phyloP scores from a whole-genome alignment of 2,888 invertebrate species.

The Schrankia costaestrigalis region DNA sequence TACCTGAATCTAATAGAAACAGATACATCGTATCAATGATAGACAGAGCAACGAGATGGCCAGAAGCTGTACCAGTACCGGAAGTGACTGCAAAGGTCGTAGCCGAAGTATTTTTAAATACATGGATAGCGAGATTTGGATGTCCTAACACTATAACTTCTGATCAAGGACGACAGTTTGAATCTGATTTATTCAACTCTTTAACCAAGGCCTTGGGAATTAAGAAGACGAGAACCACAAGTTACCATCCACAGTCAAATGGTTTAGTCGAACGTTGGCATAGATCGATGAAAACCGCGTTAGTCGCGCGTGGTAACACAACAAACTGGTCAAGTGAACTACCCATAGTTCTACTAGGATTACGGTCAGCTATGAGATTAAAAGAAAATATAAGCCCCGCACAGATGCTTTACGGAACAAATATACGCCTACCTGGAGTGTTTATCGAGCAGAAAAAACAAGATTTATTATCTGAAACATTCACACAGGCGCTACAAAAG shows the following conservation, averaged over 20 bases:
- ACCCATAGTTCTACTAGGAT: constrained; percentile 4
- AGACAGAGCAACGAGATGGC: neutral
- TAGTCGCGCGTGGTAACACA: constrained; percentile 2
- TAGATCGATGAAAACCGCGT: neutral
- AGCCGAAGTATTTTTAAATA: constrained; percentile 2
- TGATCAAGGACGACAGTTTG: neutral
- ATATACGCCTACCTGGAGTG: constrained; percentile 3
- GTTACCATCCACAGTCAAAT: constrained; percentile 1
- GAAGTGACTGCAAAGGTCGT: neutral
- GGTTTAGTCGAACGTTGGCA: neutral
- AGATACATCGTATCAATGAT: neutral
- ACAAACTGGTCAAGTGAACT: constrained; percentile 1
- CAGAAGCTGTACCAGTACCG: neutral
- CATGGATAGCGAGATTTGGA: constrained; percentile 12
- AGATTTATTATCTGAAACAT: neutral
- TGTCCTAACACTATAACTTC: constrained; percentile 31
- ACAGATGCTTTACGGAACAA: constrained; percentile 5
- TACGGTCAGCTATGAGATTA: neutral
- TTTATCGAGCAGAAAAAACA: neutral
- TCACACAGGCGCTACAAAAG: neutral
- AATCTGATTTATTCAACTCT: neutral
- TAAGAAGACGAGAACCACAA: neutral
- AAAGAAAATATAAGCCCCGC: neutral
- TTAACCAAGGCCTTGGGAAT: neutral
- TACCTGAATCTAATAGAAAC: neutral